phyloP scores from a whole-genome alignment of 2,797 vertebrate genomes.

The Lithobates sylvaticus region DNA sequence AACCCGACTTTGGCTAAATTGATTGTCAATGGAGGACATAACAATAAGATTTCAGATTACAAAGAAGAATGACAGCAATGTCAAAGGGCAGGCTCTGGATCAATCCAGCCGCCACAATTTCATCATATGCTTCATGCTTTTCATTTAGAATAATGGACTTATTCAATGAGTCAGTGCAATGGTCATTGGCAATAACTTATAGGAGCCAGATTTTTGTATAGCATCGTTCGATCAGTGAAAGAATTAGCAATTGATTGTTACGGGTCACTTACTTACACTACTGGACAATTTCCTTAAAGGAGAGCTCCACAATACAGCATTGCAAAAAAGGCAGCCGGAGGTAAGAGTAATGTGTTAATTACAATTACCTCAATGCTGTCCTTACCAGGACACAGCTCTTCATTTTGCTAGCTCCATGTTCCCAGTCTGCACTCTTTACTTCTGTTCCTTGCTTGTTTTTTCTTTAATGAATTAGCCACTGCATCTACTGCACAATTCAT shows the following conservation, averaged over 20 bases:
- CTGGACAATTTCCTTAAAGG: neutral
- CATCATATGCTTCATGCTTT: neutral
- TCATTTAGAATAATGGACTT: neutral
- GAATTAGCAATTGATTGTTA: neutral
- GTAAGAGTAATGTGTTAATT: too few species aligned
- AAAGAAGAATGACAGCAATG: neutral
- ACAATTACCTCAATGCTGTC: too few species aligned
- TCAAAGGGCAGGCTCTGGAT: neutral
- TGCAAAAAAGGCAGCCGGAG: neutral
- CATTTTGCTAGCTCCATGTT: too few species aligned
- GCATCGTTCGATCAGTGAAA: neutral
- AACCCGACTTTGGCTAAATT: neutral
- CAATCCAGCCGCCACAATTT: neutral
- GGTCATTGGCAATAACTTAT: neutral
- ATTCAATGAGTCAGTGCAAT: neutral
- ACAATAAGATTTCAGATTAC: too few species aligned
- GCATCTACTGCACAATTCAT: neutral
- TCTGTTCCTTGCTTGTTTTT: too few species aligned
- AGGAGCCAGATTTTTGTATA: neutral
- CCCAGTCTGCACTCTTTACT: too few species aligned
- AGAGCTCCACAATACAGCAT: neutral
- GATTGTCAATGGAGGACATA: neutral
- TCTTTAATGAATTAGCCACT: neutral
- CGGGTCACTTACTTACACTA: neutral
- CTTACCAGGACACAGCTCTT: too few species aligned